Evolutionary conservation across 2,113 vertebrate genomes (phyloP), one percentile per base, ranked within the genome.

Genomic region (Poeciliopsis retropinna): DNA sequence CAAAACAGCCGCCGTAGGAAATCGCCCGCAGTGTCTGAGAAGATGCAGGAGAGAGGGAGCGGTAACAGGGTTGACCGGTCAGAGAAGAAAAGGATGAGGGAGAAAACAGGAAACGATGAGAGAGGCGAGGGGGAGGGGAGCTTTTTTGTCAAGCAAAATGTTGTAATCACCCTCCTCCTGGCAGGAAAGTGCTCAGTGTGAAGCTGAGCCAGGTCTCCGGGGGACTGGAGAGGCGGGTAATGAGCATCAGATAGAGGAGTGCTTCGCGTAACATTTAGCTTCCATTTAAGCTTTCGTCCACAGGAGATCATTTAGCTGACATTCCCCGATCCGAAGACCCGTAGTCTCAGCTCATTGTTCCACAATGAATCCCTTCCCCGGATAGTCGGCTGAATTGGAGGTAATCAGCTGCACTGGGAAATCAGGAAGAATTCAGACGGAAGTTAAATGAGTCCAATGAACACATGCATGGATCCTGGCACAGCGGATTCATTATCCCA

Each of bases 91-190:
- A 54, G 76, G 70, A 34, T 11, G 75, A 65, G 54, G 32, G 65
- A 69, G 81, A 65, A 77, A 81, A 76, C 78, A 81, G 85, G 81
- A 85, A 85, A 62, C 4, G 27, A 65, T 32, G 83, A 72, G 65
- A 77, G 34, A 83, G 34, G 41, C 6, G 60, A 80, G 75, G 69
- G 70, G 81, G 62, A 72, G 74, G 76, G 72, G 71, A 65, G 81
- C 81, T 74, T 61, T 87, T 86, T 89, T 90, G 86, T 91, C 34
- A 65, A 89, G 89, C 82, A 88, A 91, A 92, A 91, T 83, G 91
- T 89, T 91, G 86, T 89, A 92, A 92, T 92, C 91, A 90, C 84
- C 91, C 88, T 91, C 92, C 91, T 85, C 84, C 91, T 90, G 89
- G 88, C 89, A 90, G 88, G 72, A 79, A 87, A 90, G 81, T 86